phyloP scores from a whole-genome alignment of 2,888 invertebrate species.

The Lycocerus yunnanus region DNA sequence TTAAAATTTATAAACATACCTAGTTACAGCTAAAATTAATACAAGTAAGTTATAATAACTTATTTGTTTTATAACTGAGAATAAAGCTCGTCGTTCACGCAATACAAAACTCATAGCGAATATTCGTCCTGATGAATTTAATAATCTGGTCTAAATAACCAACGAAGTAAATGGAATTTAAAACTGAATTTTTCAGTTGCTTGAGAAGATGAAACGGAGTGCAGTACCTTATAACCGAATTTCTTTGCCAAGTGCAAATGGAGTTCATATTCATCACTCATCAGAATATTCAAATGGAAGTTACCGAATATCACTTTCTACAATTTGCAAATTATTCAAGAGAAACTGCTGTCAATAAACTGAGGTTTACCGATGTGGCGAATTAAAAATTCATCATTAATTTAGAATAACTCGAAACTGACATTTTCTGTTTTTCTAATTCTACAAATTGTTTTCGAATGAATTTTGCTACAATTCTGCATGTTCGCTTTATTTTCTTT shows the following conservation, averaged over 20 bases:
- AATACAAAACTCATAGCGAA: not conserved
- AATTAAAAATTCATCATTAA: not conserved
- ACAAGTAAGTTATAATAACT: too few species aligned
- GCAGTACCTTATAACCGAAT: not conserved
- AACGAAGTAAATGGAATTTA: not conserved
- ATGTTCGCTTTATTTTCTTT: not conserved
- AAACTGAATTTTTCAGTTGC: not conserved
- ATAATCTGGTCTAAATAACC: not conserved
- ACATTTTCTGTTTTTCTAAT: not conserved
- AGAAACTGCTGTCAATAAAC: not conserved
- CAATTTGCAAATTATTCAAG: not conserved
- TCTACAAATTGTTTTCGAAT: too few species aligned
- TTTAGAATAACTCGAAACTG: not conserved
- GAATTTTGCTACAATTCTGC: too few species aligned
- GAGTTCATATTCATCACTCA: not conserved
- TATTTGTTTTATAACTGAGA: too few species aligned
- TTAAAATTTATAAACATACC: too few species aligned
- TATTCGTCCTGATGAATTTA: not conserved
- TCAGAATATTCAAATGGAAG: not conserved
- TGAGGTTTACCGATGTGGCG: not conserved
- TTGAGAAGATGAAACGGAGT: not conserved
- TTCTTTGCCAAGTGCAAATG: not conserved
- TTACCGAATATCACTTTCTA: not conserved
- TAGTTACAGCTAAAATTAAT: too few species aligned
- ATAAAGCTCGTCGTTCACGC: not conserved